Evolutionary conservation across 2,113 vertebrate genomes (phyloP).

Genomic region (Nycticorax nycticorax): DNA sequence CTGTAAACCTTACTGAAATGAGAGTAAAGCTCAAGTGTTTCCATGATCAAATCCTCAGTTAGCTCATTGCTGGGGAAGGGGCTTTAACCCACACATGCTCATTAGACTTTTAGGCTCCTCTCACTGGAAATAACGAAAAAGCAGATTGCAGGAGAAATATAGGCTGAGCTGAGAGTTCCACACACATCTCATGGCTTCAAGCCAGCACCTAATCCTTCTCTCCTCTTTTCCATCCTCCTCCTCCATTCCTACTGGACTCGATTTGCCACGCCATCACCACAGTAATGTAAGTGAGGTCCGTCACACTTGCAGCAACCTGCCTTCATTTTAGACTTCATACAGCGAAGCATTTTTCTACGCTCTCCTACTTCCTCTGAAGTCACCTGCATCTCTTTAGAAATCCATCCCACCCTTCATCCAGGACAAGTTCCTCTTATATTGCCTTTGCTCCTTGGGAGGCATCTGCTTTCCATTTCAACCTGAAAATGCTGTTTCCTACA

Average conservation of each 20-base stretch:
- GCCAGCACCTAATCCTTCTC: not conserved
- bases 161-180: not conserved
- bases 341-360: rapidly evolving
- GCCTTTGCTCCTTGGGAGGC: conserved; percentile 17
- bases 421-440: not conserved
- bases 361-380: not conserved
- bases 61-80: not conserved
- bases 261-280: not conserved
- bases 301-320: not conserved
- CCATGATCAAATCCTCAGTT: not conserved
- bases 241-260: not conserved
- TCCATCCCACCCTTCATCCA: not conserved
- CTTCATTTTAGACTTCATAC: not conserved
- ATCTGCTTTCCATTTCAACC: conserved; percentile 54
- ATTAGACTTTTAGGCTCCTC: not conserved
- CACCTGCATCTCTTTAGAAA: not conserved
- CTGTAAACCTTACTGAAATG: not conserved
- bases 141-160: not conserved
- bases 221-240: not conserved
- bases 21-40: not conserved
- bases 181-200: not conserved
- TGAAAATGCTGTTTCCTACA: conserved; percentile 33
- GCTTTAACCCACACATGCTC: not conserved
- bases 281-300: not conserved
- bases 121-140: not conserved